Percentiles rank a stretch among this genome's conserved stretches.
Evolutionary conservation across 2,113 vertebrate species (phyloP).

Genomic region (Gulo gulo): DNA sequence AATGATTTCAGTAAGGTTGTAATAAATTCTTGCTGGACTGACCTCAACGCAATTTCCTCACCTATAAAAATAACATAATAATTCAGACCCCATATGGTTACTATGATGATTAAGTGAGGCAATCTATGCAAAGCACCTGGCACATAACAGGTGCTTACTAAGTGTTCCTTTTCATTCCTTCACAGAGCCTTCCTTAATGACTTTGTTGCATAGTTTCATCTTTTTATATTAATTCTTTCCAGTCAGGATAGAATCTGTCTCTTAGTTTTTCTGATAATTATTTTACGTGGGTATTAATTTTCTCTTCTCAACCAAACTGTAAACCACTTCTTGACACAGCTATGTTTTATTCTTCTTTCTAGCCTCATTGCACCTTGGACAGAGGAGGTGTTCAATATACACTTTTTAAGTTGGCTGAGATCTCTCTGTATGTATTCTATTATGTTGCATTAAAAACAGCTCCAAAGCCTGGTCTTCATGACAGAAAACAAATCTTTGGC

Average conservation of each 20-base stretch:
- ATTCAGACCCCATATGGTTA: conserved; percentile 55
- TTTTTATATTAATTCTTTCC: conserved; percentile 15
- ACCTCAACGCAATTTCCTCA: conserved; percentile 64
- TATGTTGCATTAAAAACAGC: conserved; percentile 69
- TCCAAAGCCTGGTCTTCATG: conserved; percentile 48
- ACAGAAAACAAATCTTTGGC: conserved; percentile 68
- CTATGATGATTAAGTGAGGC: conserved; percentile 66
- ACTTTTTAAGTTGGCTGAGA: conserved; percentile 53
- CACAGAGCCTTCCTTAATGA: background rate
- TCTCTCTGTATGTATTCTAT: conserved; percentile 68
- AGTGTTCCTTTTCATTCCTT: background rate
- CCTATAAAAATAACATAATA: conserved; percentile 56
- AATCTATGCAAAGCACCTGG: conserved; percentile 63
- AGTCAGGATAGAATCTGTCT: background rate
- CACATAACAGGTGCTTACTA: background rate
- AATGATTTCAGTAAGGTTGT: background rate
- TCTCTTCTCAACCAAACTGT: background rate
- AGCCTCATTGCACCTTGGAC: conserved; percentile 42
- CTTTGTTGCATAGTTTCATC: background rate
- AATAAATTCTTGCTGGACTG: conserved; percentile 35
- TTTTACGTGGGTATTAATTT: background rate
- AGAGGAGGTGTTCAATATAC: conserved; percentile 76
- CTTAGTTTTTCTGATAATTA: background rate
- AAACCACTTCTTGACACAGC: background rate
- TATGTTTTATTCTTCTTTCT: background rate